A percentile compares a stretch with the other conserved stretches of the same genome.
These are phyloP conservation scores for Zaprionus nigranus DNA, from an alignment of 1,140 invertebrate species.

Conservation along the genomic window DNA sequence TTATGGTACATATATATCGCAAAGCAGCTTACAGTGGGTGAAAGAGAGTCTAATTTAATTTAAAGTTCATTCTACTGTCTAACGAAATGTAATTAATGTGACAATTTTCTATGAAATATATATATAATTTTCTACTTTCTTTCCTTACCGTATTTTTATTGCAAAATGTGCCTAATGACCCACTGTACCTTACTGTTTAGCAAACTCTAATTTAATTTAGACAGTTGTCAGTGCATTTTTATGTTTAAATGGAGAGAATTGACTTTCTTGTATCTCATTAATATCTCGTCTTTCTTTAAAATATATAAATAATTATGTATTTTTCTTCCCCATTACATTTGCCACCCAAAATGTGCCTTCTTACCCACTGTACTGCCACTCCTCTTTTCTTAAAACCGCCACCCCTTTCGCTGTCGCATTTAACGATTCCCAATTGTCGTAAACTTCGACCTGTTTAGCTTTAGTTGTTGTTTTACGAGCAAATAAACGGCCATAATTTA, in stretches of 20 bases:
- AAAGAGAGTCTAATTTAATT: neutral
- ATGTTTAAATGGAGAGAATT: too few species aligned
- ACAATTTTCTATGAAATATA: too few species aligned
- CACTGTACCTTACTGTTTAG: too few species aligned
- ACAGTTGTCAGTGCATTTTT: too few species aligned
- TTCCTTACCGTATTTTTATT: neutral
- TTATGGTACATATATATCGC: neutral
- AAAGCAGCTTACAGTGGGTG: neutral
- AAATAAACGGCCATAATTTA: constrained; percentile 69
- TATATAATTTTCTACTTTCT: too few species aligned
- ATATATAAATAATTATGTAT: too few species aligned
- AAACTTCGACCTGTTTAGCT: constrained; percentile 18
- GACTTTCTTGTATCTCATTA: too few species aligned
- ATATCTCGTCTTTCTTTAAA: too few species aligned
- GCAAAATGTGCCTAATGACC: neutral
- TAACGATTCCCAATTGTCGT: constrained; percentile 31
- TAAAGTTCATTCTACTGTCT: neutral
- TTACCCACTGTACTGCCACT: neutral
- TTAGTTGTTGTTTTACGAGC: constrained; percentile 41
- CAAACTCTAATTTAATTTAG: too few species aligned
- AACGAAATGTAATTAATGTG: neutral
- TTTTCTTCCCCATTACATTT: neutral
- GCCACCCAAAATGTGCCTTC: neutral
- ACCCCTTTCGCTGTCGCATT: neutral
- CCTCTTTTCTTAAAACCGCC: neutral